These are phyloP conservation scores for Galeruca laticollis DNA, from an alignment of 2,888 invertebrate species.

Conservation along the genomic window DNA sequence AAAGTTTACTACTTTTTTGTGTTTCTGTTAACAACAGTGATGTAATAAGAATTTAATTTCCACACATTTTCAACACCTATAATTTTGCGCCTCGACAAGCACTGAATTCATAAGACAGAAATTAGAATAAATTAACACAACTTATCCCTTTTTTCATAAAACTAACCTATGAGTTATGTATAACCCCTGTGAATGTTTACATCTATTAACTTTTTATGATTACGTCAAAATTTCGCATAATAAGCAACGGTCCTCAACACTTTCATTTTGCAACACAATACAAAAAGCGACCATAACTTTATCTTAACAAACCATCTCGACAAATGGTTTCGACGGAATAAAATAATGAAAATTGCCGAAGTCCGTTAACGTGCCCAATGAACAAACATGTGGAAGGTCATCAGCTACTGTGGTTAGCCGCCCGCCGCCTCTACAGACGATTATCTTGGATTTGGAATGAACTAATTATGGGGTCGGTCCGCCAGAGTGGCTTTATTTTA, in stretches of 20 bases:
- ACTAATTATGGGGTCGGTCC: slow-evolving; percentile 41
- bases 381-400: slow-evolving; percentile 8
- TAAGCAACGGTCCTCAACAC: not conserved
- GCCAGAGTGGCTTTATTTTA: slow-evolving; percentile 28
- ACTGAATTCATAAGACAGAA: no score
- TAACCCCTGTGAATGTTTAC: no score
- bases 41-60: no score
- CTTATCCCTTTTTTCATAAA: no score
- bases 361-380: not conserved
- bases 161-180: no score
- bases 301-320: slow-evolving; percentile 2
- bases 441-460: slow-evolving; percentile 36
- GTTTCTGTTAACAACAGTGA: no score
- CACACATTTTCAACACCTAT: no score
- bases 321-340: not conserved
- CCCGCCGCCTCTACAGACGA: slow-evolving; percentile 40
- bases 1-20: no score
- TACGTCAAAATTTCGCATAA: no score
- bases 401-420: slow-evolving; percentile 34
- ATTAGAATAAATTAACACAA: no score
- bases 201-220: no score
- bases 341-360: slow-evolving; percentile 3
- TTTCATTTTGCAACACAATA: not conserved
- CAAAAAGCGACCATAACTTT: not conserved
- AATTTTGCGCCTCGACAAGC: no score